These are phyloP conservation scores for Cephalopachus bancanus DNA, from an alignment of 2,797 vertebrate genomes.

Conservation along the genomic window DNA sequence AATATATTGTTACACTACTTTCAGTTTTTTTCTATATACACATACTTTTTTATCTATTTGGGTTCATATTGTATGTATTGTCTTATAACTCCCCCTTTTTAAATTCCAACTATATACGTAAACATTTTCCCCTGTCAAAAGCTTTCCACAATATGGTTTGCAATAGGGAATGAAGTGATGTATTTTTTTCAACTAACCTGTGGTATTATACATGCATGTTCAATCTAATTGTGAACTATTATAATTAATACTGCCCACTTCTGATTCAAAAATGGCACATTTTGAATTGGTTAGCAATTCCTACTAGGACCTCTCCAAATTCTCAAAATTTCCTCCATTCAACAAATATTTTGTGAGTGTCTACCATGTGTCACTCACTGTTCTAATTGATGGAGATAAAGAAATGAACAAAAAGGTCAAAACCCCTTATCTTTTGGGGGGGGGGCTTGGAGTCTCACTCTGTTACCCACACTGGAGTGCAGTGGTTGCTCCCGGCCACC, in stretches of 20 bases:
- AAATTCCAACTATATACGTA: slow-evolving; percentile 14
- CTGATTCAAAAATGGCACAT: slow-evolving; percentile 59
- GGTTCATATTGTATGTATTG: neutral
- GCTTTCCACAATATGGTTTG: neutral
- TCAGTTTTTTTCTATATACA: neutral
- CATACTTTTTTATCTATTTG: neutral
- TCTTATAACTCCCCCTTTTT: neutral
- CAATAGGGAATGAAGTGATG: neutral
- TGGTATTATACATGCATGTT: slow-evolving; percentile 25
- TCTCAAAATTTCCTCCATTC: slow-evolving; percentile 39
- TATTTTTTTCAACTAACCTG: slow-evolving; percentile 41
- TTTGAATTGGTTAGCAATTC: slow-evolving; percentile 40
- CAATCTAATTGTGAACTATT: slow-evolving; percentile 57
- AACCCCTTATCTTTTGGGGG: no score
- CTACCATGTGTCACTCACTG: neutral
- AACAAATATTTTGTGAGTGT: slow-evolving; percentile 30
- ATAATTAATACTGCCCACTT: slow-evolving; percentile 50
- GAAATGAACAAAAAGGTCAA: slow-evolving; percentile 18
- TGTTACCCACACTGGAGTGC: no score
- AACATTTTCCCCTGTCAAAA: slow-evolving; percentile 21
- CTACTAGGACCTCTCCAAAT: neutral
- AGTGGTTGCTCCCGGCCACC: no score
- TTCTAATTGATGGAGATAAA: slow-evolving; percentile 14
- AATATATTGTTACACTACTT: neutral
- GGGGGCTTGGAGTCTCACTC: no score